phyloP scores from a whole-genome alignment of 2,888 invertebrate species.

The Nemotelus pantherinus region DNA sequence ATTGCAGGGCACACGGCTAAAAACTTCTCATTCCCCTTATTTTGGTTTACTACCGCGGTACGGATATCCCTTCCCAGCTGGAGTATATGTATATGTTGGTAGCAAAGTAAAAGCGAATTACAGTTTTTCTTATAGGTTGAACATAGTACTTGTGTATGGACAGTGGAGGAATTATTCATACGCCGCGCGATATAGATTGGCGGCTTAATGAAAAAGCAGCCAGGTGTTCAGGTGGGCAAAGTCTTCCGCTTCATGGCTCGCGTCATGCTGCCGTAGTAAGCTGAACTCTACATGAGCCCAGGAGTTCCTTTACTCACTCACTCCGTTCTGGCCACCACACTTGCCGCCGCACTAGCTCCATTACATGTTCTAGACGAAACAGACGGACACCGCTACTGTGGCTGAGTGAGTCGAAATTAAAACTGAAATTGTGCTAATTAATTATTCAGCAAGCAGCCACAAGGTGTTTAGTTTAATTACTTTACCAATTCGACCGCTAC shows the following conservation, averaged over 20 bases:
- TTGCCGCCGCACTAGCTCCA: not conserved
- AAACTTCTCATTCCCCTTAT: conserved; percentile 27
- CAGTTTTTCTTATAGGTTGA: not conserved
- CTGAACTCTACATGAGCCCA: not conserved
- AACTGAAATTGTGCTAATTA: conserved; percentile 39
- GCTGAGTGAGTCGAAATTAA: conserved; percentile 15
- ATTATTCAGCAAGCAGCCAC: conserved; percentile 38
- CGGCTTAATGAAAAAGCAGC: conserved; percentile 12
- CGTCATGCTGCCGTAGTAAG: conserved; percentile 4
- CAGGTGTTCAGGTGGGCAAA: conserved; percentile 41
- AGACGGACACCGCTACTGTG: conserved; percentile 8
- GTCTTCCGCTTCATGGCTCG: conserved; percentile 39
- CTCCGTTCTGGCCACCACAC: too few species aligned
- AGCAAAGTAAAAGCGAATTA: conserved; percentile 20
- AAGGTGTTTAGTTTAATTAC: conserved; percentile 41
- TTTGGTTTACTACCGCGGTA: conserved; percentile 7
- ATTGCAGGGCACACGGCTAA: conserved; percentile 27
- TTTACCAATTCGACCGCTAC: conserved; percentile 16
- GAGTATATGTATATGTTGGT: not conserved
- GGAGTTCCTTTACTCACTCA: too few species aligned
- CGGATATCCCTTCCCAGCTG: not conserved
- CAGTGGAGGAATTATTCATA: not conserved
- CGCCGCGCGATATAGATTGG: conserved; percentile 16
- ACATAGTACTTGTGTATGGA: not conserved
- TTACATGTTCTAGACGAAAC: conserved; percentile 12